Evolutionary conservation across 2,113 vertebrate genomes (phyloP).

Genomic region (Neofelis nebulosa): DNA sequence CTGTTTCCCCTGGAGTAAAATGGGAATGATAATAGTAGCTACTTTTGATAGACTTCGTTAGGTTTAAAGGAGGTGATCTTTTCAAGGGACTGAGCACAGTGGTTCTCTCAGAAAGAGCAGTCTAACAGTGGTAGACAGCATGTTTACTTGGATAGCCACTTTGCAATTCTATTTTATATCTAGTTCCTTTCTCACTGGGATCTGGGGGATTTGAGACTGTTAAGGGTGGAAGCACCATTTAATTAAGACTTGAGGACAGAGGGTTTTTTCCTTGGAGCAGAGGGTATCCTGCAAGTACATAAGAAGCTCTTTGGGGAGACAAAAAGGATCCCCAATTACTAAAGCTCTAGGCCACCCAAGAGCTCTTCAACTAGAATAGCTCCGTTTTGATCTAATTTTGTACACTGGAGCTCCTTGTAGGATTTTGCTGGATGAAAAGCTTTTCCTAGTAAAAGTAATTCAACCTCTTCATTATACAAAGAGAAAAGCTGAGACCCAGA

Average conservation of each 20-base stretch:
- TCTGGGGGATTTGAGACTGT: neutral
- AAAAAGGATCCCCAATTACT: neutral
- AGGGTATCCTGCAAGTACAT: neutral
- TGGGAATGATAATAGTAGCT: neutral
- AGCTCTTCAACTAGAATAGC: neutral
- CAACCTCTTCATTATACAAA: neutral
- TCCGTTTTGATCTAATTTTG: neutral
- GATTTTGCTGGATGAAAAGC: neutral
- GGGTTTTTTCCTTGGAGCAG: neutral
- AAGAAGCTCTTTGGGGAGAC: neutral
- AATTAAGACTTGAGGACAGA: neutral
- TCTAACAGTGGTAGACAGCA: neutral
- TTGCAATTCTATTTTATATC: neutral
- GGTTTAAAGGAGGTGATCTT: neutral
- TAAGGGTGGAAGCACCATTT: neutral
- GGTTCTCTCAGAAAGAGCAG: neutral
- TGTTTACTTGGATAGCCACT: neutral
- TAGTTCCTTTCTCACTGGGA: neutral
- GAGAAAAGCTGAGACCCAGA: neutral
- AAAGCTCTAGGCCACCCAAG: neutral
- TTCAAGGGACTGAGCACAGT: neutral
- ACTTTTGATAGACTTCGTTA: neutral
- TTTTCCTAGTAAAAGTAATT: neutral
- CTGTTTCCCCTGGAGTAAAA: neutral
- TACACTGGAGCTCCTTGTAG: neutral